Evolutionary conservation across 2,113 vertebrate species (phyloP).

Genomic region (Nestor notabilis): DNA sequence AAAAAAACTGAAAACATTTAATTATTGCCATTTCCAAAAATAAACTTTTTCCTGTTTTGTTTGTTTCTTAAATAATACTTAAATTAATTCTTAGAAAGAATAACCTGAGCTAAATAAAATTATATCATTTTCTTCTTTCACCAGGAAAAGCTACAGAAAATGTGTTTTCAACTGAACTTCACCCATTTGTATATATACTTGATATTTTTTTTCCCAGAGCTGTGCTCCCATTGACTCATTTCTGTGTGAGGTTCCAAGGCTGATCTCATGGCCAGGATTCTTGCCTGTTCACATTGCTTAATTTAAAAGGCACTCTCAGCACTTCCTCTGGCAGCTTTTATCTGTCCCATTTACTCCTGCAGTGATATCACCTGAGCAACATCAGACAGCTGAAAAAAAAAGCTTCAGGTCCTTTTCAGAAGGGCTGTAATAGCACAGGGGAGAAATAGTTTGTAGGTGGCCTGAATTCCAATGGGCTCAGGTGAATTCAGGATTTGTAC

Average conservation of each 20-base stretch:
- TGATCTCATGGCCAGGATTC: not conserved
- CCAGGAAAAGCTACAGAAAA: not conserved
- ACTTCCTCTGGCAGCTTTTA: not conserved
- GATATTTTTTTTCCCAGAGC: not conserved
- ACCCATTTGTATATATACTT: not conserved
- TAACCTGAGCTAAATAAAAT: not conserved
- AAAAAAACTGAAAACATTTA: not conserved
- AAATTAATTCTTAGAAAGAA: not conserved
- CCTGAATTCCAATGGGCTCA: not conserved
- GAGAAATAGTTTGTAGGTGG: not conserved
- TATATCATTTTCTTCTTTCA: not conserved
- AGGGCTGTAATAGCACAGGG: not conserved
- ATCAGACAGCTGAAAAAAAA: not conserved
- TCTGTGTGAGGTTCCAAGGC: not conserved
- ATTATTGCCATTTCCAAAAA: not conserved
- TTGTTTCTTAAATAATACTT: not conserved
- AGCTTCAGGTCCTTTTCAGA: not conserved
- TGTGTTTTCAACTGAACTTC: not conserved
- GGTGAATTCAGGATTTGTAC: not conserved
- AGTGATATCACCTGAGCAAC: not conserved
- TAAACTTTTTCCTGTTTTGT: not conserved
- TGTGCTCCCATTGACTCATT: not conserved
- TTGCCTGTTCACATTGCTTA: not conserved
- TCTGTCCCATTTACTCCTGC: not conserved
- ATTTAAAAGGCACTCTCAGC: not conserved